Evolutionary conservation across 2,888 invertebrate genomes (phyloP).

Genomic region (Melinopterus prodromus): DNA sequence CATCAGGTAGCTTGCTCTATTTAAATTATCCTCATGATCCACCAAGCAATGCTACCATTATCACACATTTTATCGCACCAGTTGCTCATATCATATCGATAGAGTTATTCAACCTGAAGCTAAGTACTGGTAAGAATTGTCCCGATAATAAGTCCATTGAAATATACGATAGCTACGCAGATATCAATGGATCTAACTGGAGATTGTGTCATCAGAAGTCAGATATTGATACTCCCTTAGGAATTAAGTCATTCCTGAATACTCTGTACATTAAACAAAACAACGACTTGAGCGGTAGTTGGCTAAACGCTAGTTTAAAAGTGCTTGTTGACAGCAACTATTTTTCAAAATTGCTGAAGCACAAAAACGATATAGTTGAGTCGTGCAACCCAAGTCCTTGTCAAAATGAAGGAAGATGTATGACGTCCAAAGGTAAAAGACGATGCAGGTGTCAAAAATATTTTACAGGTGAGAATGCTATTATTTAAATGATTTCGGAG

Average conservation of each 20-base stretch:
- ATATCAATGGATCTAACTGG: constrained; percentile 76
- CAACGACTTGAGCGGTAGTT: constrained; percentile 56
- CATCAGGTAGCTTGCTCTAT: constrained; percentile 63
- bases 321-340: constrained; percentile 72
- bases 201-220: constrained; percentile 65
- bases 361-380: constrained; percentile 68
- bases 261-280: constrained; percentile 69
- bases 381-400: constrained; percentile 80
- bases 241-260: constrained; percentile 75
- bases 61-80: constrained; percentile 67
- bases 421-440: constrained; percentile 63
- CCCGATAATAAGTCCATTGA: constrained; percentile 52
- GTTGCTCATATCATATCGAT: constrained; percentile 64
- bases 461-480: constrained; percentile 69
- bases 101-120: constrained; percentile 62
- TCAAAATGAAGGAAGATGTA: constrained; percentile 73
- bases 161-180: constrained; percentile 73
- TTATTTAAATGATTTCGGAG: constrained; percentile 6
- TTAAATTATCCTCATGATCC: constrained; percentile 68
- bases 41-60: constrained; percentile 63
- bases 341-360: constrained; percentile 69
- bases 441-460: constrained; percentile 77
- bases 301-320: constrained; percentile 70
- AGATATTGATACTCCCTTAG: constrained; percentile 59
- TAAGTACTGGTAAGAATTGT: constrained; percentile 55